Evolutionary conservation across 92 coral and sea anemone species (phyloP), one percentile per base, ranked within the genome.

Genomic region (Actinostola sp.): DNA sequence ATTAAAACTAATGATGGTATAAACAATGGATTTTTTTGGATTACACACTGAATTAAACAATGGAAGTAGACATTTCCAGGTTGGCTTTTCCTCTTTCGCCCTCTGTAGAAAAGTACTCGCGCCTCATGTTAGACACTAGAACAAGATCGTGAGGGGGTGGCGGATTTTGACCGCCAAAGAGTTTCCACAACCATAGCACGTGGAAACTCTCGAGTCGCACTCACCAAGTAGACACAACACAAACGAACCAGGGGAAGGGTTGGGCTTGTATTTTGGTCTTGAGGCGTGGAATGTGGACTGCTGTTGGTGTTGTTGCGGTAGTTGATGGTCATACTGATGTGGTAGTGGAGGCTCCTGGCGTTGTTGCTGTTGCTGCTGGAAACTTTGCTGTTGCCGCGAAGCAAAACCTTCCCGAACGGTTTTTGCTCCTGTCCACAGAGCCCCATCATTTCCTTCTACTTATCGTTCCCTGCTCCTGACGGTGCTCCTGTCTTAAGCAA

Each of bases 121-220:
- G 52, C 65, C 76, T 49, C 76, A 71, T 71, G 56, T 71, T 71
- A 13, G 65, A 71, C 27, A 71, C 76, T 6, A 54, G 32, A 33
- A 71, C 76, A 25, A 71, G 42, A 42, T 71, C 76, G 3, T 71
- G 63, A 25, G 67, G 76, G 11, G 76, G 64, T 71, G 12, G 67
- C 27, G 58, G 30, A 25, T 51, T 62, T 60, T 53, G 66, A 8
- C 60, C 60, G 17, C 60, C 45, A 39, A 39, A 7, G 45, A 39
- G 14, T 39, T 39, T 14, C 45, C 45, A 39, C 45, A 39, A 39
- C 45, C 45, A 39, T 39, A 39, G 45, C 45, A 39, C 45, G 7
- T 39, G 8, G 45, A 39, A 7, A 39, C 45, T 39, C 45, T 39
- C 45, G 8, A 7, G 45, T 39, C 45, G 14, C 45, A 39, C 45